phyloP scores from a whole-genome alignment of 2,113 vertebrate species.

The Pan troglodytes region NHGRI_mPanTro3-v2.1_pri NC_072402.2:135981501-135982000 shows the following conservation, averaged over 20 bases:
- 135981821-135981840: not conserved
- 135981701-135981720: not conserved
- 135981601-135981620: not conserved
- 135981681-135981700: not conserved
- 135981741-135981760: not conserved
- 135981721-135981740: not conserved
- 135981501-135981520: not conserved
- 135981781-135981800: not conserved
- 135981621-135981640: not conserved
- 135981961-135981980: accelerated
- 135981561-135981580: not conserved
- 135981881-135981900: not conserved
- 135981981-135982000: too few species aligned
- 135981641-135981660: not conserved
- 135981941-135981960: accelerated
- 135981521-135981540: not conserved
- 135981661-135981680: not conserved
- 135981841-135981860: not conserved
- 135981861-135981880: not conserved
- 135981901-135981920: not conserved
- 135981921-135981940: accelerated
- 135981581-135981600: not conserved
- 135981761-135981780: not conserved
- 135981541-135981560: not conserved
- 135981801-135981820: not conserved